Conservation (phyloP, 2,888 invertebrate species). For the Peribatodes rhomboidaria region DNA sequence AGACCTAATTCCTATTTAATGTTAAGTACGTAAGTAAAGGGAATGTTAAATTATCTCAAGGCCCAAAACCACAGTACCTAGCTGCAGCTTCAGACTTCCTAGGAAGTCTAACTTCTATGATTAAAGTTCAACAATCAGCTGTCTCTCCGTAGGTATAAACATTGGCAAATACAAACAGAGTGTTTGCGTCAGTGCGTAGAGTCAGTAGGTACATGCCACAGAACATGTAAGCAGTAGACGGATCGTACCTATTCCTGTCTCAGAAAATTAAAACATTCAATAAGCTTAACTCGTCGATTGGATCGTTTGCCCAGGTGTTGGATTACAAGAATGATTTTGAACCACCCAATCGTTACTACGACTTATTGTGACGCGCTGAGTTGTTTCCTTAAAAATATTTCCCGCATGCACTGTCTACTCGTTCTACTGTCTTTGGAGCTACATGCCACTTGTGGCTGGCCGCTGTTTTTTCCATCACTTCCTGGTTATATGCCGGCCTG, state of each 20-base stretch:
- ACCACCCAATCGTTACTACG: too few species aligned
- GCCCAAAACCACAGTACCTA: neutral
- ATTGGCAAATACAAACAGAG: conserved; percentile 22
- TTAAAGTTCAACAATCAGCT: conserved; percentile 20
- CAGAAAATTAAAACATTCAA: too few species aligned
- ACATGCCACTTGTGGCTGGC: conserved; percentile 25
- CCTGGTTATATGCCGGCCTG: conserved; percentile 28
- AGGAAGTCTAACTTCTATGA: conserved; percentile 28
- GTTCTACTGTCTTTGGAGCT: neutral
- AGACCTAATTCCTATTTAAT: neutral
- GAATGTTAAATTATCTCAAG: neutral
- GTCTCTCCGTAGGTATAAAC: neutral
- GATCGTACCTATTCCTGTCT: too few species aligned
- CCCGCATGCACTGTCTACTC: too few species aligned
- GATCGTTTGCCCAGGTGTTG: too few species aligned
- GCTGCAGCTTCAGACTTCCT: conserved; percentile 24
- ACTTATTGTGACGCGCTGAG: too few species aligned
- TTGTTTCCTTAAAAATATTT: too few species aligned
- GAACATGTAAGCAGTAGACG: neutral
- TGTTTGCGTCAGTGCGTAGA: conserved; percentile 24
- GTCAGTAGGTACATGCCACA: neutral
- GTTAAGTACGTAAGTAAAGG: too few species aligned
- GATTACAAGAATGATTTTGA: too few species aligned
- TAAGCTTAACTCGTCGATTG: too few species aligned
- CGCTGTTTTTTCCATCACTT: conserved; percentile 25